Evolutionary conservation across 2,888 invertebrate genomes (phyloP), one percentile per base, ranked within the genome.

Genomic region (Phymatocera aterrima): DNA sequence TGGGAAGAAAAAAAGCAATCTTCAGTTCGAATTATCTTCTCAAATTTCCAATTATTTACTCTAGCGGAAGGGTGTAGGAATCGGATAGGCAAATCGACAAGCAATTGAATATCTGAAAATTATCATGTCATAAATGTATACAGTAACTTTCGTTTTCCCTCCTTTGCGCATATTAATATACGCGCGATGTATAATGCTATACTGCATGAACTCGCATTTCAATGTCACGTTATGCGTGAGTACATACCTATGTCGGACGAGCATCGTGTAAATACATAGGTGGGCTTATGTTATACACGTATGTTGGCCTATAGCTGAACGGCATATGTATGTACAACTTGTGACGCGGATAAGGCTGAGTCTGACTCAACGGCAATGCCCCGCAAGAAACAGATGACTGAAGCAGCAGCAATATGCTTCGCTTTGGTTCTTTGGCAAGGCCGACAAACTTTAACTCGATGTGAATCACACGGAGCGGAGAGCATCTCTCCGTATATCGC

Each of bases 311-410:
- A 46, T 46, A 46, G 12, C 12, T 46, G 46, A 12, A 40, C 40
- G 40, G 40, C 4, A 8, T 40, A 46, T 46, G 57, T 15, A 57
- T 8, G 18, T 21, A 18, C 6, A 64, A 3, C 37, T 37, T n/a
- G n/a, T 37, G 34, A 64, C 61, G 18, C 61, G 61, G 61, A 64
- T 64, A 64, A 51, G 6, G 12, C 43, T 10, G 21, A 51, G 48
- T 72, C 51, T 48, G 72, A 72, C 72, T 72, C 72, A 54, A 72
- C 48, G 72, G 72, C 72, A 72, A 72, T 72, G 54, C 72, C 72
- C 72, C 15, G 46, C 43, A 54, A 31, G 72, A 75, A 75, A 75
- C 57, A 57, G 54, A 75, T 75, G 74, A 75, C 57, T 40, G 60
- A 75, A 60, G 75, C 75, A 75, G 60, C 57, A 60, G 75, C 75